Evolutionary conservation across 1,140 invertebrate species (phyloP).

Genomic region (Drosophila navojoa): DNA sequence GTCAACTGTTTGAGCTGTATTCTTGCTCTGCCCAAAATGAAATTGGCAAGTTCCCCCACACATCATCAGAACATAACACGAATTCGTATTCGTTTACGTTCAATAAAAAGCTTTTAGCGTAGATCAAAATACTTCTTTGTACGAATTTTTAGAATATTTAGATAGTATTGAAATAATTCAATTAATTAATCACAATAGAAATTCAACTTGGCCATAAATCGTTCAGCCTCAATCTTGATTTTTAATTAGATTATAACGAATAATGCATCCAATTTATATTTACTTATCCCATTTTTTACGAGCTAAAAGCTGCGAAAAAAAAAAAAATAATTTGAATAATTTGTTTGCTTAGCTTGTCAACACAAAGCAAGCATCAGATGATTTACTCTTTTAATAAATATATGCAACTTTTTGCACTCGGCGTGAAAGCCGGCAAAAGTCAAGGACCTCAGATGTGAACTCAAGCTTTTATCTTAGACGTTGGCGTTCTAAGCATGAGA

Average conservation of each 20-base stretch:
- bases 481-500: too few relatives aligned
- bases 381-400: not conserved
- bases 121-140: too few relatives aligned
- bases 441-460: constrained; percentile 14
- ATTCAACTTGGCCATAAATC: too few relatives aligned
- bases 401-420: not conserved
- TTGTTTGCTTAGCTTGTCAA: constrained; percentile 25
- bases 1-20: not conserved
- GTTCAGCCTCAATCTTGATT: too few relatives aligned
- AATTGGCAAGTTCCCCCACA: not conserved
- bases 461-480: not conserved
- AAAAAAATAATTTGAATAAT: constrained; percentile 24
- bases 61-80: too few relatives aligned
- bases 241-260: too few relatives aligned
- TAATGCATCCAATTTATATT: not conserved
- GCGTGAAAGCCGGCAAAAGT: not conserved
- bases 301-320: not conserved
- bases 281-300: not conserved
- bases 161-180: too few relatives aligned
- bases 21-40: not conserved
- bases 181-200: too few relatives aligned
- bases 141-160: too few relatives aligned
- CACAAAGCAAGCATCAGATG: constrained; percentile 21
- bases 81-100: too few relatives aligned
- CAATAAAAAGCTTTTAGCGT: too few relatives aligned